Conservation (phyloP, 2,888 invertebrate genomes). For the Dryomyza anilis region DNA sequence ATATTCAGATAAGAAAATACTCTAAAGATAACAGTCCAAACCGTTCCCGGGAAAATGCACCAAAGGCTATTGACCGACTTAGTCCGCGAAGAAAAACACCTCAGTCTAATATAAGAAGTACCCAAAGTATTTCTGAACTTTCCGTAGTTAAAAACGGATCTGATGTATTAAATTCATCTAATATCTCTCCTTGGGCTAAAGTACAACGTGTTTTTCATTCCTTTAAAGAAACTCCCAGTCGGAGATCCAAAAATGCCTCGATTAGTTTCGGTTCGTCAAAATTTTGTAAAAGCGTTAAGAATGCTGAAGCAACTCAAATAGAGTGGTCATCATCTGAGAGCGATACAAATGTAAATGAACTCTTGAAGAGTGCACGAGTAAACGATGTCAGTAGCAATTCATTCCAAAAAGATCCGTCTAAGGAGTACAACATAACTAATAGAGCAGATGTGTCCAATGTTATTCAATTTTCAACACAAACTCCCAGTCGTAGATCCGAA, state of each 20-base stretch:
- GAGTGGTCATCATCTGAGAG: too few relatives aligned
- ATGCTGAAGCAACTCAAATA: too few relatives aligned
- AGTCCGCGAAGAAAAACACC: not conserved
- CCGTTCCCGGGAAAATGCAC: not conserved
- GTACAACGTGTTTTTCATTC: not conserved
- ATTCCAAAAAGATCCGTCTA: too few relatives aligned
- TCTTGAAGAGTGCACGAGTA: too few relatives aligned
- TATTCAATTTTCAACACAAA: not conserved
- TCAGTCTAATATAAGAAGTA: not conserved
- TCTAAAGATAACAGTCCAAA: not conserved
- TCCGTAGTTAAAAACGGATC: too few relatives aligned
- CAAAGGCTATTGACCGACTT: not conserved
- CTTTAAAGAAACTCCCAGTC: not conserved
- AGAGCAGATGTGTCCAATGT: too few relatives aligned
- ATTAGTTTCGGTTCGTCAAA: too few relatives aligned
- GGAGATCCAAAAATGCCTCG: not conserved
- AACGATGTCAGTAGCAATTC: too few relatives aligned
- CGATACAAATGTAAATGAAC: too few relatives aligned
- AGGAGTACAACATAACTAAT: too few relatives aligned
- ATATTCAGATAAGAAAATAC: not conserved
- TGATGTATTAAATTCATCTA: not conserved
- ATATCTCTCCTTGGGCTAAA: slow-evolving; percentile 13
- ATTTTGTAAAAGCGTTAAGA: too few relatives aligned
- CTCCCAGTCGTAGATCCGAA: not conserved
- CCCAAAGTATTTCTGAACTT: not conserved